phyloP scores from a whole-genome alignment of 2,113 vertebrate genomes.

The Myotis davidii region DNA sequence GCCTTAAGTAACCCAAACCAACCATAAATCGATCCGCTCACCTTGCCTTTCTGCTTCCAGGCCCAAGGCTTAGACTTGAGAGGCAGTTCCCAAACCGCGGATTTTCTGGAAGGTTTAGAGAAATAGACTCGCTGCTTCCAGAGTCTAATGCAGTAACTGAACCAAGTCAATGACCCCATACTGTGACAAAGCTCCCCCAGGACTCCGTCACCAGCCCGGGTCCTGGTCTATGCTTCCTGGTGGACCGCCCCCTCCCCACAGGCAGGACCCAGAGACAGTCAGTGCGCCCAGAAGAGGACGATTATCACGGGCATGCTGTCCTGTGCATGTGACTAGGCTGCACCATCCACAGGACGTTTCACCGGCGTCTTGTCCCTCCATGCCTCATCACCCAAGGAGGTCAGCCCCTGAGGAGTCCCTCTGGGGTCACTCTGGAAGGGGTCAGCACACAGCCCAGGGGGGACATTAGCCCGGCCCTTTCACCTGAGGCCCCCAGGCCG shows the following conservation, averaged over 20 bases:
- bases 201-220: no score
- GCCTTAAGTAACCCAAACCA: neutral
- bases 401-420: neutral
- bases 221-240: neutral
- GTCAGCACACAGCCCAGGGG: neutral
- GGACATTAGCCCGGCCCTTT: no score
- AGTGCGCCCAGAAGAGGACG: fast-evolving
- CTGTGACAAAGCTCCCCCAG: no score
- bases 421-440: fast-evolving
- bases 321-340: fast-evolving
- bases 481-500: neutral
- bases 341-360: neutral
- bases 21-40: fast-evolving
- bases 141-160: neutral
- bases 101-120: neutral
- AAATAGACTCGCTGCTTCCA: neutral
- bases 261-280: no score
- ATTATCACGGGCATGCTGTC: fast-evolving
- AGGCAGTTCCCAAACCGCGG: neutral
- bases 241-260: neutral
- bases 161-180: fast-evolving
- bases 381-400: neutral
- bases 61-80: neutral
- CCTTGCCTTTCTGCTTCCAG: neutral
- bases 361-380: neutral